Evolutionary conservation across 2,797 vertebrate genomes (phyloP), one percentile per base, ranked within the genome.

Genomic region (Xenentodon cancila): DNA sequence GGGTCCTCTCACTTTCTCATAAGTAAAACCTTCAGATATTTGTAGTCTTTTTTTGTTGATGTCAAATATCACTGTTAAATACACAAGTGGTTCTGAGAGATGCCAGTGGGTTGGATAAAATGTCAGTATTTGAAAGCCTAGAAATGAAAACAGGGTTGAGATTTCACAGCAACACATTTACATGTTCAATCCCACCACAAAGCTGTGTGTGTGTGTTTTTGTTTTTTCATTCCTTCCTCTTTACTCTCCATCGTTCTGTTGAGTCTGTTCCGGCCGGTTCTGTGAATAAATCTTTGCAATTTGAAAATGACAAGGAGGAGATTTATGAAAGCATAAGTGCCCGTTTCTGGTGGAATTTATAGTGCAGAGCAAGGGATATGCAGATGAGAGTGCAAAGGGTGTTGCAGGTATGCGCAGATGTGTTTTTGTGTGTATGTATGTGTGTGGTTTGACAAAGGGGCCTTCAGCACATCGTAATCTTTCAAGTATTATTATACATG

Each of bases 251-350:
- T 73, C 68, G 59, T 84, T 82, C 81, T 67, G 65, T 68, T 37
- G 20, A 75, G 74, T 72, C 62, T 76, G 67, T 84, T 87, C 73
- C 55, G 68, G 71, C 60, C 68, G 79, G 85, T 92, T 95, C 93
- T 93, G 91, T 92, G 94, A 94, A 96, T 95, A 94, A 94, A 95
- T 96, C 94, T 94, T 85, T 93, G 91, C 93, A 93, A 95, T 95
- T 95, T 91, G 73, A 93, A 95, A 94, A 90, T 91, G 95, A 94
- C 95, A 95, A 93, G 90, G 85, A 80, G 88, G 92, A 95, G 93
- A 93, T 92, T 93, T 93, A 93, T 91, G 85, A 90, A 93, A 87
- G 85, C 88, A 89, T 93, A 91, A 92, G 88, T 91, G 90, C 85
- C 83, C 59, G 76, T 90, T 92, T 92, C 87, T 89, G 86, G 79